Base-by-base conservation (phyloP, 1,140 invertebrate genomes). In the Drosophila repletoides region DNA sequence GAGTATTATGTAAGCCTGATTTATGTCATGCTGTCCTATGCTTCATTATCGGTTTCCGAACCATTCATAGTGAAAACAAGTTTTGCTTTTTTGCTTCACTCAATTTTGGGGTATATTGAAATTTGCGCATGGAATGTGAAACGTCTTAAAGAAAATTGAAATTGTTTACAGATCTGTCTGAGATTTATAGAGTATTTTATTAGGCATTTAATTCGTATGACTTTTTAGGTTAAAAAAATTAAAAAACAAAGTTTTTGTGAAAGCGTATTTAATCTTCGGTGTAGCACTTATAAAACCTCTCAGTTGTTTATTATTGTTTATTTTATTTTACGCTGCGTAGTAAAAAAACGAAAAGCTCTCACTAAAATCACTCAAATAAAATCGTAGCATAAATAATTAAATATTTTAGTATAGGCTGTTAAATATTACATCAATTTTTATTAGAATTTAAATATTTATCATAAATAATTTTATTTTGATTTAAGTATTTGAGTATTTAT, bases 1-100 rank as follows among this genome's bases (percentile, higher is more conserved):
- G n/a, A 43, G 31, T 10, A 59, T 76, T 81, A 63, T 71, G 55
- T 67, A 70, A 61, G 43, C 10, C 10, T 38, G 21, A 46, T 58
- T 46, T 48, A 60, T 53, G 48, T 22, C 14, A 52, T 36, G 7
- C n/a, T 43, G 12, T n/a, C 45, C 41, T 43, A 22, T 36, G 24
- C 31, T 43, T 53, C 6, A 31, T n/a, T 26, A 34, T 56, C 6
- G 33, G 22, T 17, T 40, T 40, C 40, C 3, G 3, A 26, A 4
- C 34, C 26, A 46, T 52, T 14, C 14, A 40, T 52, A 51, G 21
- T 51, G 33, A 29, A 45, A 53, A 46, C 38, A 1, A 17, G 28
- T 64, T 64, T 34, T 10, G 7, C 6, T 48, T 9, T 14, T 60
- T 59, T 22, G 1, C 7, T 26, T 34, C 34, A 19, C n/a, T 34